Percentiles rank a stretch among this genome's conserved stretches.
phyloP scores from a whole-genome alignment of 2,888 invertebrate genomes.

The Matsumyia berberina region DNA sequence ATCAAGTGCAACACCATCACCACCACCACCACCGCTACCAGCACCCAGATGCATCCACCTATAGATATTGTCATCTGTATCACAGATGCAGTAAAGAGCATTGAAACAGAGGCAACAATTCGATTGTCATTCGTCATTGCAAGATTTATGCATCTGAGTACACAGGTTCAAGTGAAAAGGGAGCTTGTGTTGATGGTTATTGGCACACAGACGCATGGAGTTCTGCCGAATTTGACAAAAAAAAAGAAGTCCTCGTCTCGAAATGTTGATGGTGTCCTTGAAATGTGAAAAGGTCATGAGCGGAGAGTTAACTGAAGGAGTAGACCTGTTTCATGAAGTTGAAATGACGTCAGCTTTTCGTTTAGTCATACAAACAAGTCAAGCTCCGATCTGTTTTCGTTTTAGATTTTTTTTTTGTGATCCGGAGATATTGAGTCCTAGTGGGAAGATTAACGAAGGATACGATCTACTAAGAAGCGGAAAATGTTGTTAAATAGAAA shows the following conservation, averaged over 20 bases:
- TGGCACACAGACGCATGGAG: conserved; percentile 58
- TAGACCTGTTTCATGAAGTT: not conserved
- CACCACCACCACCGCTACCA: conserved; percentile 34
- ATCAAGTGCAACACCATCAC: conserved; percentile 73
- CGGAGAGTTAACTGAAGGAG: not conserved
- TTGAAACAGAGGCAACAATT: conserved; percentile 39
- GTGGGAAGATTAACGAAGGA: too few species aligned
- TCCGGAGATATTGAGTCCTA: too few species aligned
- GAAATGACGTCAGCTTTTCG: conserved; percentile 16
- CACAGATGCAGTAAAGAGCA: conserved; percentile 55
- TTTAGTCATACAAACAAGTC: not conserved
- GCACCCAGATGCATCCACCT: conserved; percentile 35
- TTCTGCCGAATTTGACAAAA: conserved; percentile 26
- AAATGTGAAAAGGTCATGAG: not conserved
- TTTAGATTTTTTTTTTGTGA: too few species aligned
- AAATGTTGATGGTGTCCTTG: not conserved
- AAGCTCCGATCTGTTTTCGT: not conserved
- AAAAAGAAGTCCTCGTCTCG: not conserved
- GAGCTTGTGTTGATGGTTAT: conserved; percentile 31
- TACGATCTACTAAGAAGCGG: too few species aligned
- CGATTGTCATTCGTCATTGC: conserved; percentile 39
- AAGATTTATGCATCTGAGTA: conserved; percentile 19
- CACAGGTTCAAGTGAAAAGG: conserved; percentile 62
- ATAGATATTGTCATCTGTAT: conserved; percentile 51
- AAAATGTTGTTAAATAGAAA: too few species aligned